Evolutionary conservation across 1,140 invertebrate species (phyloP), one percentile per base, ranked within the genome.

Genomic region (Carcinoscorpius rotundicauda): DNA sequence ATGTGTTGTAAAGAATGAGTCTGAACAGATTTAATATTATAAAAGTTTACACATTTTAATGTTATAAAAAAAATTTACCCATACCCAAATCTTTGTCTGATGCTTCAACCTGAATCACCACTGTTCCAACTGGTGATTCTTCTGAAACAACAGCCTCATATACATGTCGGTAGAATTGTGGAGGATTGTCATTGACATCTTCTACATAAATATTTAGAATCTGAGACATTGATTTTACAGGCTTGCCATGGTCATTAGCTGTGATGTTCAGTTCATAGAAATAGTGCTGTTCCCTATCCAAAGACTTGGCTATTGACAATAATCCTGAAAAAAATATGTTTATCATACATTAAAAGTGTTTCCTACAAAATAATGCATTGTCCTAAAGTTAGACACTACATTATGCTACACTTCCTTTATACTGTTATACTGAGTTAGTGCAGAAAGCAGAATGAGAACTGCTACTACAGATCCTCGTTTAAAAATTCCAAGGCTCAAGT

Each of bases 171-270:
- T 85, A 76, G 74, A 98, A 94, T 70, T 85, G 82, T 0, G 93
- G 94, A 4, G 87, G 84, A 73, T 86, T 85, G 68, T 87, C 88
- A 49, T 83, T 84, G 3, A 86, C 85, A 64, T 87, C 86, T 71
- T 85, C 81, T 3, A 91, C 80, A 5, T 83, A 76, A n/a, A 89
- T 80, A 58, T 85, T 77, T 9, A 79, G 70, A 49, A 87, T 76
- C 49, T 84, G 80, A 68, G 83, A 81, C 58, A 83, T 78, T 29
- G 82, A 80, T 65, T 85, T 80, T 69, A 82, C 82, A 3, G 91
- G 90, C 8, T 85, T 86, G 8, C 94, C 94, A 77, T 94, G 90
- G 77, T 98, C 89, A 52, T 83, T 85, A 3, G 93, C 93, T 50
- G 87, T 81, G 9, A 97, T 85, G 2, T 83, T 85, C 64, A 97